Evolutionary conservation across 2,888 invertebrate species (phyloP).

Genomic region (Mechanitis messenoides): DNA sequence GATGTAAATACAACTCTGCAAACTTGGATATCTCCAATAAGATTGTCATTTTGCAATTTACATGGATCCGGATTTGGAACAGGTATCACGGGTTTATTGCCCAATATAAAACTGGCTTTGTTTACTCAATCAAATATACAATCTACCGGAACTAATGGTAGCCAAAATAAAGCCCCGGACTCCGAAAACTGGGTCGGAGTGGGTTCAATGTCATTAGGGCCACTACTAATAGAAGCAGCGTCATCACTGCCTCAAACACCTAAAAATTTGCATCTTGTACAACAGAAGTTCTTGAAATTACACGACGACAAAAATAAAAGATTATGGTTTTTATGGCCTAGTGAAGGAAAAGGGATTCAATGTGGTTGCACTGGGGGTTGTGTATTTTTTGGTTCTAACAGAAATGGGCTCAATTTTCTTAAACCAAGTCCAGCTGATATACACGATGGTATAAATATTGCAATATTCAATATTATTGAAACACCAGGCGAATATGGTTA

Average conservation of each 20-base stretch:
- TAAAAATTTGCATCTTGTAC: slow-evolving; percentile 84
- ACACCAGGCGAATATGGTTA: slow-evolving; percentile 92
- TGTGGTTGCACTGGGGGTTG: slow-evolving; percentile 98
- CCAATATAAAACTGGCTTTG: slow-evolving; percentile 80
- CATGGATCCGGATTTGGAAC: slow-evolving; percentile 94
- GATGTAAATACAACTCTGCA: slow-evolving; percentile 92
- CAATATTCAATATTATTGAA: slow-evolving; percentile 83
- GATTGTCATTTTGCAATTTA: slow-evolving; percentile 94
- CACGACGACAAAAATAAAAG: slow-evolving; percentile 91
- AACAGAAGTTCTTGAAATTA: slow-evolving; percentile 87
- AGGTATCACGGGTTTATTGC: slow-evolving; percentile 90
- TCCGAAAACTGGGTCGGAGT: slow-evolving; percentile 93
- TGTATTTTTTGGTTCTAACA: slow-evolving; percentile 94
- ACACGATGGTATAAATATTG: slow-evolving; percentile 88
- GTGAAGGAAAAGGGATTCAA: slow-evolving; percentile 81
- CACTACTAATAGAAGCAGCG: slow-evolving; percentile 92
- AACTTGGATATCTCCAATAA: slow-evolving; percentile 91
- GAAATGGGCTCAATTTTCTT: slow-evolving; percentile 92
- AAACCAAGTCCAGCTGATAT: slow-evolving; percentile 88
- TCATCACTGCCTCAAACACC: slow-evolving; percentile 87
- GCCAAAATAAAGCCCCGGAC: slow-evolving; percentile 53
- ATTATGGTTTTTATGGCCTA: slow-evolving; percentile 96
- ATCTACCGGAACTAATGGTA: slow-evolving; percentile 71
- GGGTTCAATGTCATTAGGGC: slow-evolving; percentile 92
- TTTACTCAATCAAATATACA: slow-evolving; percentile 81